These are phyloP conservation scores for Berghia stephanieae DNA, from an alignment of 1,140 invertebrate species.

Conservation along the genomic window DNA sequence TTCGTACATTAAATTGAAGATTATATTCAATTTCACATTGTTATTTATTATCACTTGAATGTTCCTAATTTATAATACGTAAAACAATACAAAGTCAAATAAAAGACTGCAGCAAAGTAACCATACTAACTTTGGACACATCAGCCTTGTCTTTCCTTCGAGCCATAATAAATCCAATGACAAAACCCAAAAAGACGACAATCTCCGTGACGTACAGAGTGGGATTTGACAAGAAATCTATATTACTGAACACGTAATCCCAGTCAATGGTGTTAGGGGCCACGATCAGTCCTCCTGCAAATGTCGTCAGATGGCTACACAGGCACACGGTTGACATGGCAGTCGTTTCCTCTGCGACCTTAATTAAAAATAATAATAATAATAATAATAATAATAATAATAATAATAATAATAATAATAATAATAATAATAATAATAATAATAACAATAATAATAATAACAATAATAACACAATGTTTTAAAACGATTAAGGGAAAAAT, in stretches of 20 bases:
- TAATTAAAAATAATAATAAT: too few species aligned
- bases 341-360: conserved; percentile 47
- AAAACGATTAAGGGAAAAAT: too few species aligned
- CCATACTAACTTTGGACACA: not conserved
- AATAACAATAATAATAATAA: too few species aligned
- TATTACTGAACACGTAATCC: conserved; percentile 63
- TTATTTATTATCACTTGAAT: conserved; percentile 2
- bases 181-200: conserved; percentile 65
- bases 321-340: conserved; percentile 45
- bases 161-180: conserved; percentile 67
- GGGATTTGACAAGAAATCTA: conserved; percentile 70
- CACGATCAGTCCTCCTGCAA: conserved; percentile 61
- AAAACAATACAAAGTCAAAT: too few species aligned
- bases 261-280: conserved; percentile 66
- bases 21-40: too few species aligned
- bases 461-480: too few species aligned
- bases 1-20: too few species aligned
- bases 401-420: too few species aligned
- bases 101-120: too few species aligned
- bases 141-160: conserved; percentile 68
- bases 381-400: too few species aligned
- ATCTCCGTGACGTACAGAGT: conserved; percentile 71
- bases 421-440: too few species aligned
- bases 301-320: conserved; percentile 64
- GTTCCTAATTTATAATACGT: too few species aligned